Conservation (phyloP, 2,888 invertebrate genomes). For the Thymelicus sylvestris region DNA sequence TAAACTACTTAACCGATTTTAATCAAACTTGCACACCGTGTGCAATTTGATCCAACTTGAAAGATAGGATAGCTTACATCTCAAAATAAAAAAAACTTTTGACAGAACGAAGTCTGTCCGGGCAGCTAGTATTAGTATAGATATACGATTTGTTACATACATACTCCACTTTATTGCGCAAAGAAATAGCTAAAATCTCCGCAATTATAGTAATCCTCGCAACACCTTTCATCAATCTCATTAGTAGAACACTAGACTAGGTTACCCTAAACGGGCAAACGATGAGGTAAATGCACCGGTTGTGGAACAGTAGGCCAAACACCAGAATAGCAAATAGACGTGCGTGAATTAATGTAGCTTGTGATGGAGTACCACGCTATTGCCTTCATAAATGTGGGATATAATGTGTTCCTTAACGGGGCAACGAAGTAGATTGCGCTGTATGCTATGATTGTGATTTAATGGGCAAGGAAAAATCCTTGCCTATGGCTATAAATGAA, state of each 20-base stretch:
- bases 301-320: conserved; percentile 32
- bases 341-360: conserved; percentile 28
- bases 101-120: too few relatives aligned
- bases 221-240: conserved; percentile 2
- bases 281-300: conserved; percentile 33
- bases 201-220: neutral
- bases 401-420: conserved; percentile 26
- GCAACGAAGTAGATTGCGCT: conserved; percentile 16
- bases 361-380: conserved; percentile 17
- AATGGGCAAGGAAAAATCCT: too few relatives aligned
- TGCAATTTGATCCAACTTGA: too few relatives aligned
- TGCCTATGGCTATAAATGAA: too few relatives aligned
- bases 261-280: conserved; percentile 33
- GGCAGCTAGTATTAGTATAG: too few relatives aligned
- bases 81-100: too few relatives aligned
- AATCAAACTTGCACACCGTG: too few relatives aligned
- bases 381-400: neutral
- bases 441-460: neutral
- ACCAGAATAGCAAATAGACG: conserved; percentile 16
- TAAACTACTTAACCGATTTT: too few relatives aligned
- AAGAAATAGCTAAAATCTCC: neutral
- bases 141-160: neutral
- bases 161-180: neutral
- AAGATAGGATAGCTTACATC: too few relatives aligned
- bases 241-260: conserved; percentile 1